Base-by-base conservation (phyloP, 2,797 vertebrate genomes). In the Neoniphon sammara region DNA sequence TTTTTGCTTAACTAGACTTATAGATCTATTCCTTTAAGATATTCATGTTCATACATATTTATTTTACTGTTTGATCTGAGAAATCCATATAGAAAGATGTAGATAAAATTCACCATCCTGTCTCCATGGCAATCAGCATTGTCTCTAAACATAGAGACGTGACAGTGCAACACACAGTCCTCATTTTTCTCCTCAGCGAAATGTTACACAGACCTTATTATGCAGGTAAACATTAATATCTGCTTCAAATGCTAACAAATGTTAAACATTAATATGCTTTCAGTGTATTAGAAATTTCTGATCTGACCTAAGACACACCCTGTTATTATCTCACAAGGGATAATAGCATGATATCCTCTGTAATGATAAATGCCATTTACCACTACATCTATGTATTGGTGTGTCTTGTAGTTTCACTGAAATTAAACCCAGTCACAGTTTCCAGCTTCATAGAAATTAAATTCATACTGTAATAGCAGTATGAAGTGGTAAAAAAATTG, bases 71-170 rank as follows among this genome's bases (percentile, higher is more conserved):
- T 47, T 7, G 9, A 20, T 44, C 11, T 55, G 15, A 66, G 36
- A 50, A 58, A 50, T 64, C 53, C 53, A 56, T 59, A 4, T 47
- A 12, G 64, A 55, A 54, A 64, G 56, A 66, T 71, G 67, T 50
- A 74, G 64, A 77, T 67, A 50, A 78, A 81, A 82, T 56, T 80
- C 73, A 66, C 70, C 61, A 46, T 85, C 73, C 73, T 70, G 85
- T 91, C 82, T 81, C 85, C 80, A 88, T 88, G 86, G 87, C 71
- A 70, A 88, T 91, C 76, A 20, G 63, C 63, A 64, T 82, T 80
- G 71, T 73, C 60, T 82, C 70, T 73, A 68, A 70, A 73, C 72
- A 76, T 34, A 67, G 50, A 78, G 50, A 66, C 61, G 31, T 63
- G 63, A 68, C 73, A 61, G 55, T 57, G 46, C 74, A 62, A 87